Evolutionary conservation across 2,888 invertebrate genomes (phyloP).

Genomic region (Drosophila limbata): DNA sequence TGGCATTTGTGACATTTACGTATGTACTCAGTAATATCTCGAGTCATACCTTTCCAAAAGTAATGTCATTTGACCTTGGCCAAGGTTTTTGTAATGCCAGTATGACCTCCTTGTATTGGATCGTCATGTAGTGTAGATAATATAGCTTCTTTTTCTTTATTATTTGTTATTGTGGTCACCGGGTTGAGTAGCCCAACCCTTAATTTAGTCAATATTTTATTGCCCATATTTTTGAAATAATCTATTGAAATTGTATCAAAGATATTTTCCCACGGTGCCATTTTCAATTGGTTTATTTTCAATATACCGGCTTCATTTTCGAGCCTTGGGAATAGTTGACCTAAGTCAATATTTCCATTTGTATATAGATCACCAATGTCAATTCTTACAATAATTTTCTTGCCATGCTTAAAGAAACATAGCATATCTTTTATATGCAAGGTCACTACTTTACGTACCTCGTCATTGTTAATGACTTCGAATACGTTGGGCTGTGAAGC

Average conservation of each 20-base stretch:
- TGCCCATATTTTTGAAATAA: constrained; percentile 3
- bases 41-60: no score
- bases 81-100: background rate
- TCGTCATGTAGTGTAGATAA: background rate
- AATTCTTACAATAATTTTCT: background rate
- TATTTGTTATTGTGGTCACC: constrained; percentile 1
- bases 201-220: constrained; percentile 6
- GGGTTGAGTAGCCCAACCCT: constrained; percentile 17
- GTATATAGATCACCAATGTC: constrained; percentile 9
- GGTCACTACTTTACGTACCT: background rate
- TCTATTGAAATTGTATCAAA: constrained; percentile 3
- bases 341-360: constrained; percentile 13
- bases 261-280: constrained; percentile 8
- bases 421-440: no score
- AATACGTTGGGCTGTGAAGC: no score
- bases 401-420: no score
- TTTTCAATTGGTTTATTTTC: constrained; percentile 2
- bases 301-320: constrained; percentile 5
- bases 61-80: background rate
- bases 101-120: background rate
- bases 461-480: no score
- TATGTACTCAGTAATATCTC: no score
- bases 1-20: no score
- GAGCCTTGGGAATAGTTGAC: background rate
- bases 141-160: constrained; percentile 14